Percentiles rank a stretch among this genome's conserved stretches.
Evolutionary conservation across 1,140 invertebrate species (phyloP).

Genomic region (Campoletis sonorensis): DNA sequence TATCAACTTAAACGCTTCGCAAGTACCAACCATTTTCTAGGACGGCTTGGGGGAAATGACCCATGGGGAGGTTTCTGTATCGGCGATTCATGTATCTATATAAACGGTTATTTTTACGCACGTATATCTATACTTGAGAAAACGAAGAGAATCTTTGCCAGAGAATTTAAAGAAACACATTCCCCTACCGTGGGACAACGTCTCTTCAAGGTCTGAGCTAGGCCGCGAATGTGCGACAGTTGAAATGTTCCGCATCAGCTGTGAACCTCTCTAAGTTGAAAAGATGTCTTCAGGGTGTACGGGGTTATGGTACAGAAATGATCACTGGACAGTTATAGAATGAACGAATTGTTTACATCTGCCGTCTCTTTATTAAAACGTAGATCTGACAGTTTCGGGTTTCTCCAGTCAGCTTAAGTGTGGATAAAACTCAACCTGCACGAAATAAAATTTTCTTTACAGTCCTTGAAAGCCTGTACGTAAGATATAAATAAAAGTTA

Average conservation of each 20-base stretch:
- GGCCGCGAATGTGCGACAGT: background rate
- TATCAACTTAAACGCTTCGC: slow-evolving; percentile 24
- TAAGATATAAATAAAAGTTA: background rate
- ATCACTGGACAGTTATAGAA: background rate
- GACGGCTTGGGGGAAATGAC: background rate
- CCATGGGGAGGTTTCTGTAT: no score
- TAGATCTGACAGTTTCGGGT: background rate
- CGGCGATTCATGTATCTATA: background rate
- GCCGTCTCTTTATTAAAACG: background rate
- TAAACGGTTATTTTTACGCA: background rate
- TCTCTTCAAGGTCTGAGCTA: background rate
- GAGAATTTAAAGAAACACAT: background rate
- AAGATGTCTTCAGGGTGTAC: background rate
- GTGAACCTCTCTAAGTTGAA: background rate
- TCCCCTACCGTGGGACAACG: background rate
- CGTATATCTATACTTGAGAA: background rate
- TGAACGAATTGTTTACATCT: background rate
- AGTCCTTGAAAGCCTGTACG: background rate
- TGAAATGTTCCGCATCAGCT: background rate
- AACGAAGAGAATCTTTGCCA: background rate
- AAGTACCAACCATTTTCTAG: background rate
- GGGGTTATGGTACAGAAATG: background rate
- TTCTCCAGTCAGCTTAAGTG: background rate
- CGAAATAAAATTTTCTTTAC: background rate
- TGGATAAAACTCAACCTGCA: background rate